phyloP scores from a whole-genome alignment of 2,113 vertebrate genomes.

The Spea multiplicata region DNA sequence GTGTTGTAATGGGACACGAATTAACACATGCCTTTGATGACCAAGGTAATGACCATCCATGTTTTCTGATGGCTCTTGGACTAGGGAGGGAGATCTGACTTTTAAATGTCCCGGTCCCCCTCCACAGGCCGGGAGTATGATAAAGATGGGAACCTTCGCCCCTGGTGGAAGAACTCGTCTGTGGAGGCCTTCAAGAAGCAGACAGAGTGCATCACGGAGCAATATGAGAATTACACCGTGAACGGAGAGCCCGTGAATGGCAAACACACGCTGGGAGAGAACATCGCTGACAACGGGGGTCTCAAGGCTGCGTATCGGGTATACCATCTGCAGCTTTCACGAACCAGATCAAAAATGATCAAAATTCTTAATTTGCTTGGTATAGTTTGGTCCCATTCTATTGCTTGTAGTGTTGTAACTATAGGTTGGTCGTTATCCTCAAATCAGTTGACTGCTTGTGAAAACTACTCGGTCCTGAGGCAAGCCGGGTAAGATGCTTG shows the following conservation, averaged over 20 bases:
- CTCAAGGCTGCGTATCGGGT: constrained; percentile 94
- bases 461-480: too few species aligned
- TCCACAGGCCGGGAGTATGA: constrained; percentile 88
- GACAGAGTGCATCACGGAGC: constrained; percentile 89
- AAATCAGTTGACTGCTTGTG: fast-evolving
- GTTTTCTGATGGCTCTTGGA: not conserved
- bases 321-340: constrained; percentile 43
- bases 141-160: constrained; percentile 89
- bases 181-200: constrained; percentile 92
- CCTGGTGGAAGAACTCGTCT: constrained; percentile 95
- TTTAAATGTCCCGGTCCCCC: not conserved
- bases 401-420: too few species aligned
- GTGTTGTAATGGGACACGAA: constrained; percentile 93
- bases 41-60: constrained; percentile 71
- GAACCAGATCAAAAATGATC: too few species aligned
- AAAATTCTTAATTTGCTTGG: too few species aligned
- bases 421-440: not conserved
- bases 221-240: constrained; percentile 88
- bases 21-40: constrained; percentile 95
- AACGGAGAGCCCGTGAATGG: constrained; percentile 87
- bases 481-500: too few species aligned
- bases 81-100: not conserved
- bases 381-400: too few species aligned
- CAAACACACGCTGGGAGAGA: constrained; percentile 91
- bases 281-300: constrained; percentile 95